phyloP scores from a whole-genome alignment of 2,888 invertebrate species.

The Sphinx pinastri region DNA sequence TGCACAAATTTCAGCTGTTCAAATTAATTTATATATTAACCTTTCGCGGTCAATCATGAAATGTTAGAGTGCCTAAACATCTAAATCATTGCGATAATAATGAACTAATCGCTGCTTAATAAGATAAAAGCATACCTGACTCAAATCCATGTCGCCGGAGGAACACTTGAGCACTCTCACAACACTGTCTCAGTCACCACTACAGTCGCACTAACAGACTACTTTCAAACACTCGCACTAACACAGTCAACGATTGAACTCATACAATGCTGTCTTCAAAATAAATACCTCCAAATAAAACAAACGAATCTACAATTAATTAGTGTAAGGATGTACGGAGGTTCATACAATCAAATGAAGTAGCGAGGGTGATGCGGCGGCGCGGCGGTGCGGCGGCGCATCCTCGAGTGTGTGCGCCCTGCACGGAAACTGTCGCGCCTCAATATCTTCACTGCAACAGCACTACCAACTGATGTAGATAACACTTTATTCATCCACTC shows the following conservation, averaged over 20 bases:
- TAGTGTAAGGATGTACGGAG: too few relatives aligned
- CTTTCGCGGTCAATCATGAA: too few relatives aligned
- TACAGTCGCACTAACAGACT: not conserved
- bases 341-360: too few relatives aligned
- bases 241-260: too few relatives aligned
- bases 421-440: constrained; percentile 19
- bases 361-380: not conserved
- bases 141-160: constrained; percentile 53
- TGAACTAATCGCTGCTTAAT: not conserved
- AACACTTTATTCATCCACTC: not conserved
- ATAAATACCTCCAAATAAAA: not conserved
- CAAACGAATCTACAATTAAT: not conserved
- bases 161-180: constrained; percentile 26
- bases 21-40: too few relatives aligned
- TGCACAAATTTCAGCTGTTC: too few relatives aligned
- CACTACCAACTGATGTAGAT: not conserved
- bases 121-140: constrained; percentile 53
- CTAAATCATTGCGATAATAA: too few relatives aligned
- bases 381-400: not conserved
- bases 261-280: too few relatives aligned
- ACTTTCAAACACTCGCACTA: too few relatives aligned
- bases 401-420: constrained; percentile 18
- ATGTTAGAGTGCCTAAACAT: too few relatives aligned
- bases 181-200: constrained; percentile 14
- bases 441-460: too few relatives aligned